A percentile compares a stretch with the other conserved stretches of the same genome.
Conservation (phyloP, 30 jellyfish, hydroid and myxozoan genomes). For the Cassiopea andromeda region DNA sequence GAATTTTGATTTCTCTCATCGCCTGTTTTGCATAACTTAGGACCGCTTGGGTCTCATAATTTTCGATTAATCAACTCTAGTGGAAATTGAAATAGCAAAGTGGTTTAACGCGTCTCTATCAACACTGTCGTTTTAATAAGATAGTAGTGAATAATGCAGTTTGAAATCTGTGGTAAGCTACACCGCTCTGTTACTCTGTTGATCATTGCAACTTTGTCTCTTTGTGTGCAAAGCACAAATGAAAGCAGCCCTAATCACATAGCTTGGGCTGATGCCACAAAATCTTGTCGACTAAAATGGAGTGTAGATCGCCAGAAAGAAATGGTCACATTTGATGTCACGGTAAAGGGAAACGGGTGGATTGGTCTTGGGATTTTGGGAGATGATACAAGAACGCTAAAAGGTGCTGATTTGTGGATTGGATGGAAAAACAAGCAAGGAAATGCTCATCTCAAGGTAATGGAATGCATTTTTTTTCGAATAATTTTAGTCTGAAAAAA, state of each 20-base stretch:
- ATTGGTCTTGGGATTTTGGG: slow-evolving; percentile 8
- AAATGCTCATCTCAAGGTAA: slow-evolving; percentile 1
- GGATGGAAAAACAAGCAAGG: slow-evolving; percentile 22
- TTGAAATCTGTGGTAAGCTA: neutral
- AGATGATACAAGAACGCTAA: neutral
- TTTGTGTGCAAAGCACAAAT: neutral
- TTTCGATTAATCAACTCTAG: no score
- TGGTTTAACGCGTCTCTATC: no score
- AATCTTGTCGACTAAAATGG: slow-evolving; percentile 15
- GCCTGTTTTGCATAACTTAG: no score
- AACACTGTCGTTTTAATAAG: no score
- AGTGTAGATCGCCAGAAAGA: neutral
- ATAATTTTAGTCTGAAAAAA: no score
- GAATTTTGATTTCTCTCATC: no score
- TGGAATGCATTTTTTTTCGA: no score
- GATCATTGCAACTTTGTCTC: neutral
- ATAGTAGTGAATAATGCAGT: neutral
- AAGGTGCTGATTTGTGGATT: slow-evolving; percentile 2
- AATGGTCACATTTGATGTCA: neutral
- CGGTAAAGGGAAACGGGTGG: slow-evolving; percentile 8
- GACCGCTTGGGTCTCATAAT: no score
- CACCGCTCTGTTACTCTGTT: neutral
- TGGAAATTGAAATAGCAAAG: no score
- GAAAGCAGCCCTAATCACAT: neutral
- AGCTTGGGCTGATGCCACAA: neutral